phyloP scores from a whole-genome alignment of 2,113 vertebrate species.

The Phalacrocorax carbo region DNA sequence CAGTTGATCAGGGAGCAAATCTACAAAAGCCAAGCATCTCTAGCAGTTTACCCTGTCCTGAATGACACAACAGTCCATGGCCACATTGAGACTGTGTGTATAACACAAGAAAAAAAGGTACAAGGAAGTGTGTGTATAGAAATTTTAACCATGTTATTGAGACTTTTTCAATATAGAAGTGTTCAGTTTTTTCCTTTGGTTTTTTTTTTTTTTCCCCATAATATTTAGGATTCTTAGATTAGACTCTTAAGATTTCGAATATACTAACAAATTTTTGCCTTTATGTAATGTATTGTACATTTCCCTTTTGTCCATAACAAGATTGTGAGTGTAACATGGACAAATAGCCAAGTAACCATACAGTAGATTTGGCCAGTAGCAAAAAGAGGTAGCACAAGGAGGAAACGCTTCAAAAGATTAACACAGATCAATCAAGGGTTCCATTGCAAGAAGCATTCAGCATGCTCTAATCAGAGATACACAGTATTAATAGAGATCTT shows the following conservation, averaged over 20 bases:
- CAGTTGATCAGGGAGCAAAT: not conserved
- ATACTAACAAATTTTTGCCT: not conserved
- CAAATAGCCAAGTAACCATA: not conserved
- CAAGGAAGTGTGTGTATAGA: not conserved
- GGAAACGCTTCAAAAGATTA: not conserved
- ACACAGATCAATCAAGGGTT: not conserved
- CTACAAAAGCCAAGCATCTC: not conserved
- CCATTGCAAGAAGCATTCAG: not conserved
- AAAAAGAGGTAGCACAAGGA: not conserved
- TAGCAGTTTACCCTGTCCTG: not conserved
- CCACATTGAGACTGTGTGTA: not conserved
- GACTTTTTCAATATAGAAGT: not conserved
- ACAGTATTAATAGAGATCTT: not conserved
- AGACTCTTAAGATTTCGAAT: not conserved
- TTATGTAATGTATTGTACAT: not conserved
- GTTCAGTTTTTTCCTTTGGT: not conserved
- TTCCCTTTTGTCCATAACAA: not conserved
- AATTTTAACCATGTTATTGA: not conserved
- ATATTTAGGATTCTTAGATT: not conserved
- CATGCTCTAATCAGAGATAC: not conserved
- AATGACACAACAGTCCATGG: not conserved
- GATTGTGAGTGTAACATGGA: not conserved
- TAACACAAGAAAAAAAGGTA: not conserved
- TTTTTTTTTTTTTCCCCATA: not conserved
- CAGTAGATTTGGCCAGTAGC: not conserved